Base-by-base conservation (phyloP, 2,113 vertebrate genomes). In the Syngnathus floridae region DNA sequence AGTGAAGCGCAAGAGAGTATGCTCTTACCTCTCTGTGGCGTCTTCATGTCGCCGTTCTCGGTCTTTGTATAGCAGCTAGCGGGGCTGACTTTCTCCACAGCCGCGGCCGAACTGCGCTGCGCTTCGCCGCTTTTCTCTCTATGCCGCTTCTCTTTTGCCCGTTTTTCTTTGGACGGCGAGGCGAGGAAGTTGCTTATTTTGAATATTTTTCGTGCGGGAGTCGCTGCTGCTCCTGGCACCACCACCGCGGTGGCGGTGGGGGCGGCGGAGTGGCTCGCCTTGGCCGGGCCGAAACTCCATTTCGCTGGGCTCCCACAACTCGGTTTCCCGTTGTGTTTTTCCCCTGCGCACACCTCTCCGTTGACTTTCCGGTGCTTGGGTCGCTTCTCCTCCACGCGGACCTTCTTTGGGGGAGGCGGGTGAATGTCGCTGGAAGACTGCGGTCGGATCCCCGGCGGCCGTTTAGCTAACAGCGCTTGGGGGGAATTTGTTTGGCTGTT, bases 341-440 rank as follows among this genome's bases (percentile, higher is more conserved):
- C 88, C 84, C 89, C 91, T 82, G 93, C 93, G 80, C 94, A 86
- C 78, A 70, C 85, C 73, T 90, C 89, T 78, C 88, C 89, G 90
- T 95, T 96, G 83, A 94, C 81, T 77, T 90, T 91, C 79, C 91
- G 90, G 36, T 90, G 90, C 82, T 93, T 94, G 81, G 88, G 69
- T 67, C 87, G 82, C 74, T 91, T 90, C 82, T 93, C 93, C 48
- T 94, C 92, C 7, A 88, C 73, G 31, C 91, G 91, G 75, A 91
- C 68, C 74, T 91, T 93, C 88, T 93, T 94, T 9, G 88, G 75
- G 58, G 89, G 84, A 58, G 90, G 92, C 0, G 90, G 86, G 56
- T 88, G 87, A 72, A 84, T 74, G 62, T 91, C 91, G 48, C 91
- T 89, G 46, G 91, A 86, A 63, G 82, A 84, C 72, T 91, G 91